Evolutionary conservation across 2,113 vertebrate species (phyloP), one percentile per base, ranked within the genome.

Genomic region (Dissostichus mawsoni): DNA sequence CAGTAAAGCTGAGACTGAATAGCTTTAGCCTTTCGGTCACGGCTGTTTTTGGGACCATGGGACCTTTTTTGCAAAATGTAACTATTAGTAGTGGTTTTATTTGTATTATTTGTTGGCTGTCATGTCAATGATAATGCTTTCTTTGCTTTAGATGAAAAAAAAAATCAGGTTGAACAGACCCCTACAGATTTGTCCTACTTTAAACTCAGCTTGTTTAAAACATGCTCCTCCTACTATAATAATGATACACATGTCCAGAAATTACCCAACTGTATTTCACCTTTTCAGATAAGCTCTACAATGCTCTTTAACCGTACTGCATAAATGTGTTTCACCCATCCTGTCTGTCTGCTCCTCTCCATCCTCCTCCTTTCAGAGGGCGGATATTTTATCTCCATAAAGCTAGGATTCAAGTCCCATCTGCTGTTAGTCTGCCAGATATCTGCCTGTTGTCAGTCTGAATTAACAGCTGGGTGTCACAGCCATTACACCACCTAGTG

Each of bases 381-480:
- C 64, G 82, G 66, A 63, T 63, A 64, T 66, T 93, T 88, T 83
- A 89, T 89, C 88, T 90, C 74, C 56, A 82, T 72, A 69, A 86
- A 84, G 36, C 81, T 36, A 45, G 63, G 76, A 87, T 76, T 89
- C 76, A 53, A 78, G 69, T 68, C 78, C 88, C 84, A 87, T 89
- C 84, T 90, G 89, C 84, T 72, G 69, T 87, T 85, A 80, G 74
- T 86, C 79, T 59, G 70, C 68, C 79, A 75, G 69, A 88, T 81
- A 90, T 89, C 85, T 87, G 87, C 56, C 66, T 20, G 69, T 82
- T 83, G 83, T 92, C 87, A 76, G 78, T 87, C 81, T 89, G 86
- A 90, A 88, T 90, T 82, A 93, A 91, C 90, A 91, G 84, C 87
- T 86, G 88, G 69, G 69, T 74, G 76, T 88, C 71, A 65, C 44